phyloP scores from a whole-genome alignment of 30 jellyfish, hydroid and myxozoan species.

The Sanderia malayensis region DNA sequence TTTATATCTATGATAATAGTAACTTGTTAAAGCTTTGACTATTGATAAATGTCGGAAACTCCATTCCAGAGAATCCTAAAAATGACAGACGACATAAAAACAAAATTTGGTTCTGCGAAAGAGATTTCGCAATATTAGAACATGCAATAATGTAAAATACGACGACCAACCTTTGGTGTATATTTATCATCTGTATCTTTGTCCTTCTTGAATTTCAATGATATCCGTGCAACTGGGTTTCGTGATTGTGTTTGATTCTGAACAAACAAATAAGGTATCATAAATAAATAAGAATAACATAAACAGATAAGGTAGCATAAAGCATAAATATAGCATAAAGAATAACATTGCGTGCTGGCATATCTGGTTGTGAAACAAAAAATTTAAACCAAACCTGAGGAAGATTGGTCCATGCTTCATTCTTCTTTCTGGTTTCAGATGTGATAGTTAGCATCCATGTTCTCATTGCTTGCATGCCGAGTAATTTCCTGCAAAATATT shows the following conservation, averaged over 20 bases:
- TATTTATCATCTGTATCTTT: slow-evolving; percentile 63
- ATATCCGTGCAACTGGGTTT: slow-evolving; percentile 56
- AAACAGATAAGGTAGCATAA: too few species aligned
- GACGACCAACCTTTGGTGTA: slow-evolving; percentile 47
- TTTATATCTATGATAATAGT: slow-evolving; percentile 36
- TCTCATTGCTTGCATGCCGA: slow-evolving; percentile 69
- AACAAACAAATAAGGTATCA: too few species aligned
- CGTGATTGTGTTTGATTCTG: slow-evolving; percentile 15
- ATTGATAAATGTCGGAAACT: slow-evolving; percentile 59
- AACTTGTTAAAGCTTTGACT: slow-evolving; percentile 63
- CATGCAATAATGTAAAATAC: too few species aligned
- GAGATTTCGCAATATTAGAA: too few species aligned
- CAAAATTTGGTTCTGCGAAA: too few species aligned
- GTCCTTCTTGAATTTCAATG: slow-evolving; percentile 59
- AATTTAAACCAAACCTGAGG: too few species aligned
- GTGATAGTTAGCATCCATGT: slow-evolving; percentile 67
- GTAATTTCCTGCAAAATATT: slow-evolving; percentile 34
- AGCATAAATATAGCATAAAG: too few species aligned
- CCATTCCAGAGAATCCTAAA: slow-evolving; percentile 82
- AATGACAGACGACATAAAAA: too few species aligned
- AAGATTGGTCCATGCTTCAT: slow-evolving; percentile 58
- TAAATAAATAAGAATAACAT: too few species aligned
- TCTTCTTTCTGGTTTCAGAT: slow-evolving; percentile 56
- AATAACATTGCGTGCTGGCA: too few species aligned
- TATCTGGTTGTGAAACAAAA: too few species aligned